Evolutionary conservation across 2,113 vertebrate genomes (phyloP), one percentile per base, ranked within the genome.

Genomic region (Callospermophilus lateralis): DNA sequence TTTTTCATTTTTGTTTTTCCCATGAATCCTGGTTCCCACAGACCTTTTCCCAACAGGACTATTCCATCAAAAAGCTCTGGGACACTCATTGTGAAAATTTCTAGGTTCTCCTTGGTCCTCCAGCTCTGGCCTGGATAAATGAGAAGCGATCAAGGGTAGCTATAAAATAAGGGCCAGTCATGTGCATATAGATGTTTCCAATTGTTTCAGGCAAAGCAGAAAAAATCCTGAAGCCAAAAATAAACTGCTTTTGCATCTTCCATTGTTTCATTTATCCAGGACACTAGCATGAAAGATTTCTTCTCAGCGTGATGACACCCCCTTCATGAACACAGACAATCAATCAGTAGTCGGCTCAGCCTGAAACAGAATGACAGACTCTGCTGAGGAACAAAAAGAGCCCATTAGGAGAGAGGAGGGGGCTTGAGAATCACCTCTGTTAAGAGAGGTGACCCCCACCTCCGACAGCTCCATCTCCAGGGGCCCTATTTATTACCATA

Each of bases 401-500:
- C 55, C 86, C 79, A 48, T 92, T 28, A 80, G 72, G 51, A 61
- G 13, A 93, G 30, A 92, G 90, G 55, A 76, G 61, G 22, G 72
- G 63, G 61, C 92, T 92, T 97, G 96, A 95, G 93, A 97, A 92
- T 94, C 96, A 93, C 39, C 92, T 83, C 96, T 8, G 7, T 95
- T 74, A 85, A 88, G 95, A 97, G 92, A 89, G 76, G 84, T 84
- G 83, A 78, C 92, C 77, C 32, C 53, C 84, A 92, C 90, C 90
- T 80, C 0, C 0, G 58, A 93, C 88, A 97, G 97, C 92, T 48
- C 84, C 3, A 90, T 97, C 97, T 93, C 92, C 95, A 53, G 89
- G 74, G 90, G 86, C 95, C 96, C 96, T 70, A 93, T 96, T 98
- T 98, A 98, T 98, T 97, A 98, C 96, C 97, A 89, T 93, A 53